Evolutionary conservation across 2,888 invertebrate genomes (phyloP), one percentile per base, ranked within the genome.

Genomic region (Epinotia nisella): DNA sequence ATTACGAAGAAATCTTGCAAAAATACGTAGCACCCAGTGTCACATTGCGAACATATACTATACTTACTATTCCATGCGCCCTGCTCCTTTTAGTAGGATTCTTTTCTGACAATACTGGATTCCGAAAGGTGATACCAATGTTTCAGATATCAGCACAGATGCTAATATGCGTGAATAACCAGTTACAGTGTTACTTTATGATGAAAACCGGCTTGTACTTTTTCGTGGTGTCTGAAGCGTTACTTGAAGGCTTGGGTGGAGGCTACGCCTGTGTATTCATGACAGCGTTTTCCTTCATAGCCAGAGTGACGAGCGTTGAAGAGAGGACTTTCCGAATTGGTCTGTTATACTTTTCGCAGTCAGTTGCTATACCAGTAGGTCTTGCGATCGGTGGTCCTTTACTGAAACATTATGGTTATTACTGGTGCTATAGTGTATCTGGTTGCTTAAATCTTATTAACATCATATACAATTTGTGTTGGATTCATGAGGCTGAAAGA

Each of bases 381-480:
- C 68, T 81, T 17, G 79, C 79, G 1, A 68, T 80, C 0, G 83
- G 81, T 71, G 84, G 85, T 3, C 62, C 83, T 3, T 71, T 85
- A 17, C 67, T 83, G 21, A 82, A 78, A 35, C 61, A 68, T 9
- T 75, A 75, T 39, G 83, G 83, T 10, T 84, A 96, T 83, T 75
- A 74, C 17, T 74, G 68, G 59, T 76, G 78, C 19, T 85, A 81
- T 59, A 79, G 78, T 19, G 66, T 80, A 5, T 67, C 81, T 1
- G 67, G 78, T 29, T 39, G 68, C 1, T 24, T 83, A 9, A 79
- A 82, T 66, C 0, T 76, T 5, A 41, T 81, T 3, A 83, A 82
- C 73, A 51, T 81, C 49, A 10, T 77, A 0, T 83, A 83, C 24
- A 81, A 78, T 19, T 56, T 71, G 10, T 77, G 80, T 19, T 67